Base-by-base conservation (phyloP, 1,140 invertebrate species). In the Ylistrum balloti region DNA sequence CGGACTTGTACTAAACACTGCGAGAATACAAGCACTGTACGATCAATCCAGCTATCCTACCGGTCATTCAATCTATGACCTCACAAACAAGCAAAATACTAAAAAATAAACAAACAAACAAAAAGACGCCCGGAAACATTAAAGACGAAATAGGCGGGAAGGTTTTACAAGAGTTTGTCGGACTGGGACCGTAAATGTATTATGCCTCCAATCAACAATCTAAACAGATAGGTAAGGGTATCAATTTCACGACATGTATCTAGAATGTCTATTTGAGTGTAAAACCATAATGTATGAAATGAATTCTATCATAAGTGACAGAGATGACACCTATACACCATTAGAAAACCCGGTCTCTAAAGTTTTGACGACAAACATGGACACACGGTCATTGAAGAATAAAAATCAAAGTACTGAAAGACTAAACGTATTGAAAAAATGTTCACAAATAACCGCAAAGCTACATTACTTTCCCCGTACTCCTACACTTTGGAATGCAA, bases 21-120 rank as follows among this genome's bases (percentile, higher is more conserved):
- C 22, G 20, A 10, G 13, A 22, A 48, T 10, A 48, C 45, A 48
- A 22, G 1, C 3, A 17, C 11, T 20, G 1, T 48, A 17, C 45
- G 91, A 95, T 89, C 92, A 90, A 33, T 90, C 33, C 33, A 90
- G 90, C 88, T 92, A 89, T 89, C 33, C 32, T 28, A 85, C 41
- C 17, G 28, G 32, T 13, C 86, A 92, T 41, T 38, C 88, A 0
- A 20, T 92, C 3, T 90, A 91, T 20, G 45, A 85, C 32, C 9
- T 0, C 2, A 38, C 41, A 11, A 91, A 91, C 32, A 86, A n/a
- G n/a, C n/a, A n/a, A n/a, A n/a, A n/a, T n/a, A n/a, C n/a, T n/a
- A n/a, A n/a, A n/a, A n/a, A n/a, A n/a, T n/a, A n/a, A n/a, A n/a
- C n/a, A n/a, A n/a, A n/a, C n/a, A n/a, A n/a, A n/a, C n/a, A n/a